Percentiles rank a stretch among this genome's conserved stretches.
Evolutionary conservation across 2,888 invertebrate genomes (phyloP).

Genomic region (Hemicrepidius hirtus): DNA sequence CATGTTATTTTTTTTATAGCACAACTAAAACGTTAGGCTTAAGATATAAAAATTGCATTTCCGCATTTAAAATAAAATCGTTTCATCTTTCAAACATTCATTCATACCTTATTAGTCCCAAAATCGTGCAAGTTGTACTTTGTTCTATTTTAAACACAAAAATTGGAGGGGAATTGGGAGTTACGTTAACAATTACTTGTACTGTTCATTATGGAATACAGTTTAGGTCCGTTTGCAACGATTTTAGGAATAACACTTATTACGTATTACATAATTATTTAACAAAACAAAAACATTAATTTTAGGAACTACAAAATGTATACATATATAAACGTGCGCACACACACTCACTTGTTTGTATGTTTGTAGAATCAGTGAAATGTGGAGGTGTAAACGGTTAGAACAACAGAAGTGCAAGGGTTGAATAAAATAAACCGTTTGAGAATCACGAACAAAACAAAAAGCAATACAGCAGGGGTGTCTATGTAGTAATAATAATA

Average conservation of each 20-base stretch:
- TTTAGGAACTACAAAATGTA: constrained; percentile 61
- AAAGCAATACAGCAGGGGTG: constrained; percentile 32
- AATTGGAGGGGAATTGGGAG: not conserved
- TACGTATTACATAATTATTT: constrained; percentile 48
- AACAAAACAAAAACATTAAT: constrained; percentile 50
- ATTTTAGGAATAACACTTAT: constrained; percentile 51
- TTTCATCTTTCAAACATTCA: constrained; percentile 8
- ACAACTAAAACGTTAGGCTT: constrained; percentile 66
- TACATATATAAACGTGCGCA: constrained; percentile 48
- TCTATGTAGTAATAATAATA: constrained; percentile 32
- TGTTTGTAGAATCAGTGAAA: constrained; percentile 42
- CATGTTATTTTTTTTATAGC: constrained; percentile 60
- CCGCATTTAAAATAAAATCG: constrained; percentile 41
- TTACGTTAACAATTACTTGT: constrained; percentile 45
- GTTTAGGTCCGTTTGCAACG: constrained; percentile 37
- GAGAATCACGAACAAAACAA: not conserved
- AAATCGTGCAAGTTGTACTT: constrained; percentile 49
- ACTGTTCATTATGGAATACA: constrained; percentile 50
- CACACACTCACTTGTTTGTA: constrained; percentile 35
- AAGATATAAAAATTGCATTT: constrained; percentile 60
- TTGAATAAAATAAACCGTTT: constrained; percentile 30
- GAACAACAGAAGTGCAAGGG: constrained; percentile 40
- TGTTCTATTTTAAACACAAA: constrained; percentile 24
- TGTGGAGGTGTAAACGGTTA: constrained; percentile 46
- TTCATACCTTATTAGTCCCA: constrained; percentile 47